These are phyloP conservation scores for Dicerorhinus sumatrensis DNA, from an alignment of 2,113 vertebrate genomes.

Conservation along the genomic window DNA sequence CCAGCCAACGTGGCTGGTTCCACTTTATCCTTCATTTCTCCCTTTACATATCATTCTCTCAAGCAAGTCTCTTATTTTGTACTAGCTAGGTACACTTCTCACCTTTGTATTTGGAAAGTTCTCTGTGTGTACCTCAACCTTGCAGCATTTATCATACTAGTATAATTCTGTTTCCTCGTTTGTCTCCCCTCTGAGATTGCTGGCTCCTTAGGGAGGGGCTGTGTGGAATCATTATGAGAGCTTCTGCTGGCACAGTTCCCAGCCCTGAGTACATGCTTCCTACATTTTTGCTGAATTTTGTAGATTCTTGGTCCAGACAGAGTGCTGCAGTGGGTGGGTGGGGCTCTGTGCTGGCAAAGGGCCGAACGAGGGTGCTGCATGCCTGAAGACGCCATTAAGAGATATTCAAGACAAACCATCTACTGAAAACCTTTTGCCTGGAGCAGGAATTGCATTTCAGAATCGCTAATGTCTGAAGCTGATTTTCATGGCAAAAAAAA, in stretches of 20 bases:
- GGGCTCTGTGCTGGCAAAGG: background rate
- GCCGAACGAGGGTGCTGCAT: background rate
- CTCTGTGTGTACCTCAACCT: background rate
- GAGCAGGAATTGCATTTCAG: background rate
- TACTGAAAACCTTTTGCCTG: background rate
- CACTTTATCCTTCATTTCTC: background rate
- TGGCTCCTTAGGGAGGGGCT: background rate
- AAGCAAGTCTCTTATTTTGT: background rate
- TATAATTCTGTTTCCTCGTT: background rate
- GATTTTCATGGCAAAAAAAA: background rate
- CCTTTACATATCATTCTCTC: background rate
- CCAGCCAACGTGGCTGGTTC: background rate
- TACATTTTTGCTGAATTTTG: slow-evolving; percentile 46
- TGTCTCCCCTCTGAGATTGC: background rate
- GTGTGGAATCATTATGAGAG: background rate
- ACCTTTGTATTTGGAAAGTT: background rate
- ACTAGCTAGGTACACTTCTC: background rate
- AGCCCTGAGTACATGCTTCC: background rate
- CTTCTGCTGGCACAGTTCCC: background rate
- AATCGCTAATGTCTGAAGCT: slow-evolving; percentile 34
- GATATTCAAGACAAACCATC: background rate
- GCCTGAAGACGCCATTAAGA: background rate
- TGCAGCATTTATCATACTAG: background rate
- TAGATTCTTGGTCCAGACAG: background rate
- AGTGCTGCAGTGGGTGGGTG: background rate